A percentile compares a stretch with the other conserved stretches of the same genome.
Conservation (phyloP, 2,113 vertebrate genomes). For the Rhombomys opimus region DNA sequence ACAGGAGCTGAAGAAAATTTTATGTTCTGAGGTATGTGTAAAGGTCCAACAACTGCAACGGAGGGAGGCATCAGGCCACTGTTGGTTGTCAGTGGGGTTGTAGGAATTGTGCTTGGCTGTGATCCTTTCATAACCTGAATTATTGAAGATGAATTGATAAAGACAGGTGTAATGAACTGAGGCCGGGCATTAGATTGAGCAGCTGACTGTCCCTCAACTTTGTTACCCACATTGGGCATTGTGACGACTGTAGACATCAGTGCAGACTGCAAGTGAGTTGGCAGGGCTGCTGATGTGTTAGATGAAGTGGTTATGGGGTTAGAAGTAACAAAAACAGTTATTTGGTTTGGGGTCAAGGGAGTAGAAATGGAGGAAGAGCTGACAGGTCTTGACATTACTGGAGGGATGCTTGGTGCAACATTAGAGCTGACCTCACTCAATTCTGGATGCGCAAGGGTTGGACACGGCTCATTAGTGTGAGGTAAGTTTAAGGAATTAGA, state of each 20-base stretch:
- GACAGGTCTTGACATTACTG: conserved; percentile 92
- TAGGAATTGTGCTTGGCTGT: conserved; percentile 89
- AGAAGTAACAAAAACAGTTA: conserved; percentile 97
- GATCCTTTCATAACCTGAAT: conserved; percentile 96
- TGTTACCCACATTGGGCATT: conserved; percentile 91
- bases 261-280: conserved; percentile 90
- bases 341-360: conserved; percentile 91
- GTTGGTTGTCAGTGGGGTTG: conserved; percentile 86
- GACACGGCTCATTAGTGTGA: conserved; percentile 83
- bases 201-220: conserved; percentile 90
- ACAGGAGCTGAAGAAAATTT: conserved; percentile 90
- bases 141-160: conserved; percentile 94
- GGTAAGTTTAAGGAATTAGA: conserved; percentile 83
- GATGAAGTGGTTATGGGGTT: conserved; percentile 94
- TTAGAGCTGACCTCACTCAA: conserved; percentile 86
- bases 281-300: conserved; percentile 87
- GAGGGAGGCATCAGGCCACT: conserved; percentile 88
- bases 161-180: conserved; percentile 96
- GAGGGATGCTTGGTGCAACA: conserved; percentile 87
- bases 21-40: conserved; percentile 94
- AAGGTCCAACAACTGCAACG: conserved; percentile 92
- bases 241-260: conserved; percentile 94
- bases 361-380: conserved; percentile 90
- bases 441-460: conserved; percentile 85
- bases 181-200: conserved; percentile 87